Percentiles rank a stretch among this genome's conserved stretches.
Evolutionary conservation across 2,113 vertebrate genomes (phyloP).

Genomic region (Abramis brama): DNA sequence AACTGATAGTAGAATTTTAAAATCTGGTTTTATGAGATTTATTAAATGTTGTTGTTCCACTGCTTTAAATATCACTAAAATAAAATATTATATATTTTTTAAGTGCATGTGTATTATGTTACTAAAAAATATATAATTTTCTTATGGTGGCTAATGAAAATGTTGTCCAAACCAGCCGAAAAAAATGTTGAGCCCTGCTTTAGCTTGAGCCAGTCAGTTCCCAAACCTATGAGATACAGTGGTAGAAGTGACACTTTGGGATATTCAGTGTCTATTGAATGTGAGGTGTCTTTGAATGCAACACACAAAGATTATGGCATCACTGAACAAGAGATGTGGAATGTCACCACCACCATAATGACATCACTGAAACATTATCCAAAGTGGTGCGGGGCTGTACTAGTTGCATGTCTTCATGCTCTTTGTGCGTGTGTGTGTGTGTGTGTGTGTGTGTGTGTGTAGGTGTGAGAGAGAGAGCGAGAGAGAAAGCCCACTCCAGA

Average conservation of each 20-base stretch:
- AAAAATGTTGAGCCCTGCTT: not conserved
- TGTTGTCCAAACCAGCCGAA: not conserved
- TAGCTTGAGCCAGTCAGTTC: not conserved
- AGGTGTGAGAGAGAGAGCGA: not conserved
- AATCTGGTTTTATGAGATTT: not conserved
- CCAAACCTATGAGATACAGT: not conserved
- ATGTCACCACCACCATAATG: constrained; percentile 12
- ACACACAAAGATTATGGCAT: not conserved
- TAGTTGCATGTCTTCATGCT: not conserved
- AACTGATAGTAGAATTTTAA: not conserved
- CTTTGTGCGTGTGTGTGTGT: not conserved
- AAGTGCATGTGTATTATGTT: too few species aligned
- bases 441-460: constrained; percentile 1
- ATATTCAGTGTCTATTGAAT: not conserved
- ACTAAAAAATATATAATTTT: too few species aligned
- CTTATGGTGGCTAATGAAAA: too few species aligned
- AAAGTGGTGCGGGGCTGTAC: not conserved
- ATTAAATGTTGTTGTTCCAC: too few species aligned
- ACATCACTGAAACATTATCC: constrained; percentile 22
- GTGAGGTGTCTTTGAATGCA: not conserved
- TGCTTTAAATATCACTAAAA: too few species aligned
- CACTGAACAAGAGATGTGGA: not conserved
- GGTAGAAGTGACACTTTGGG: not conserved
- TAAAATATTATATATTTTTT: too few species aligned
- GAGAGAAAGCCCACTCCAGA: constrained; percentile 18